Percentiles rank a stretch among this genome's conserved stretches.
Conservation (phyloP, 1,140 invertebrate species). For the Drosophila yakuba region DNA sequence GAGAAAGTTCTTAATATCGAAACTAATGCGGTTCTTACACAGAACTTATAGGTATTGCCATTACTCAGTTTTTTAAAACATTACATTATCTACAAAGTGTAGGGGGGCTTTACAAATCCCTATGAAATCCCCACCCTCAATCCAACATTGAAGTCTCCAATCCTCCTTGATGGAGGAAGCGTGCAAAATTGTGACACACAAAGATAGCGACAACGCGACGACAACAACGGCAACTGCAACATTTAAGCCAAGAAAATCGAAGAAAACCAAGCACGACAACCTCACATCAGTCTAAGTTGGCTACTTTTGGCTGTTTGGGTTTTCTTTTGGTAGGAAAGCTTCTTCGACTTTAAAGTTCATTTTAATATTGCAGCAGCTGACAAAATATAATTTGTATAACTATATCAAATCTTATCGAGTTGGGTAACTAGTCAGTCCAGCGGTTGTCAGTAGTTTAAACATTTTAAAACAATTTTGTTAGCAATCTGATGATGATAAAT, state of each 20-base stretch:
- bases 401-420: background rate
- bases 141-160: constrained; percentile 13
- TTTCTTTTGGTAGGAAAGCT: constrained; percentile 30
- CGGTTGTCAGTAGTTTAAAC: no score
- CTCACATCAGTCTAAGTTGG: constrained; percentile 44
- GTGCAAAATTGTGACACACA: constrained; percentile 80
- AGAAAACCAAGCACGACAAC: constrained; percentile 40
- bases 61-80: no score
- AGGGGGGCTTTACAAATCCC: background rate
- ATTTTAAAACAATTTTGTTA: background rate
- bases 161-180: constrained; percentile 59
- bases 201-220: constrained; percentile 68
- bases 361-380: constrained; percentile 8
- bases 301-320: constrained; percentile 42
- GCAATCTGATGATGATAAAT: no score
- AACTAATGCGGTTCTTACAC: no score
- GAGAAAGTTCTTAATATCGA: no score
- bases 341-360: background rate
- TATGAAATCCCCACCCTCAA: constrained; percentile 15
- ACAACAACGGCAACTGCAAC: constrained; percentile 33
- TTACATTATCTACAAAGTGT: no score
- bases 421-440: no score
- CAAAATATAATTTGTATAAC: constrained; percentile 2
- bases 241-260: constrained; percentile 37
- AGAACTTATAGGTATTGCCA: no score